Evolutionary conservation across 2,797 vertebrate species (phyloP).

Genomic region (Podarcis siculus): DNA sequence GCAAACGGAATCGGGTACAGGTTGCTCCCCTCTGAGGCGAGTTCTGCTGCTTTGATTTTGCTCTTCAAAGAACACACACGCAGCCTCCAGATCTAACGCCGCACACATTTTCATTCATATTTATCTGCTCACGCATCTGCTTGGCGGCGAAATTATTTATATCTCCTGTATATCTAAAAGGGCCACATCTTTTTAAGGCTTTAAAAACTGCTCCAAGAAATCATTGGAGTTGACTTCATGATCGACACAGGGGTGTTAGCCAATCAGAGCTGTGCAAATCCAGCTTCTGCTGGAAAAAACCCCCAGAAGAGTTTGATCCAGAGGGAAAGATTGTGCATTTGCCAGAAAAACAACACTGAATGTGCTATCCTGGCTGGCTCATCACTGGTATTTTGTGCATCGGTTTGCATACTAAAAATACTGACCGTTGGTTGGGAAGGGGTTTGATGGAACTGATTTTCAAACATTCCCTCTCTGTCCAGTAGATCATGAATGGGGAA

Average conservation of each 20-base stretch:
- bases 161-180: too few species aligned
- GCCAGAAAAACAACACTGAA: not conserved
- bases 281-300: not conserved
- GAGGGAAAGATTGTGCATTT: not conserved
- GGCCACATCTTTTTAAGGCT: too few species aligned
- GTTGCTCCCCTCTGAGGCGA: not conserved
- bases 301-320: not conserved
- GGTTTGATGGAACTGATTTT: not conserved
- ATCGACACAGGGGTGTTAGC: not conserved
- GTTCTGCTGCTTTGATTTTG: not conserved
- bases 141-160: not conserved
- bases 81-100: not conserved
- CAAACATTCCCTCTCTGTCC: not conserved
- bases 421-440: not conserved
- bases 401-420: not conserved
- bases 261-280: not conserved
- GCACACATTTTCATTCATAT: not conserved
- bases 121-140: not conserved
- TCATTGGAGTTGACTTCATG: not conserved
- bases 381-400: not conserved
- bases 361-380: not conserved
- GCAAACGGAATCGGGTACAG: not conserved
- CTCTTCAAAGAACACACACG: not conserved
- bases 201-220: not conserved
- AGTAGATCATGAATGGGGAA: not conserved